phyloP scores from a whole-genome alignment of 1,140 invertebrate species.

The Zaprionus africanus region DNA sequence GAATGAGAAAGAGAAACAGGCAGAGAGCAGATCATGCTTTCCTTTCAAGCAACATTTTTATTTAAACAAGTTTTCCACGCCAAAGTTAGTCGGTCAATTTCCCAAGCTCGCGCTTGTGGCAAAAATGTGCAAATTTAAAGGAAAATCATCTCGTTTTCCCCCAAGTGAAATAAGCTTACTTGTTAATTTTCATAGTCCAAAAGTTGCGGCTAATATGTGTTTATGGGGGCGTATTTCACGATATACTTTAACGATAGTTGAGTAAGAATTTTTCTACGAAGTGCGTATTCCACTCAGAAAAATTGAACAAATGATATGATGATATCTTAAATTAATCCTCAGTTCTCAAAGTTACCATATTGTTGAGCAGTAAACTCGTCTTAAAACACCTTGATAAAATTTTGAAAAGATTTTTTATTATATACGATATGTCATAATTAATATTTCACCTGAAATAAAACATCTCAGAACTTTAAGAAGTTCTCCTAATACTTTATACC shows the following conservation, averaged over 20 bases:
- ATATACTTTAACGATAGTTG: background rate
- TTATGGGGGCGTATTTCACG: background rate
- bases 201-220: background rate
- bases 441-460: no score
- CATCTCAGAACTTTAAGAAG: no score
- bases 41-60: background rate
- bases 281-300: background rate
- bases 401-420: no score
- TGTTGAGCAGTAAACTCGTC: no score
- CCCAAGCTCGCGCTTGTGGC: background rate
- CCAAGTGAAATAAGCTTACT: conserved; percentile 1
- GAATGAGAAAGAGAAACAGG: background rate
- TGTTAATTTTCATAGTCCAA: background rate
- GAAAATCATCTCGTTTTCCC: background rate
- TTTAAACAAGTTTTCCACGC: background rate
- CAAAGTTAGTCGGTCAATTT: background rate
- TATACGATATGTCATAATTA: no score
- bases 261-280: background rate
- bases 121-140: background rate
- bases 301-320: background rate
- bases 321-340: background rate
- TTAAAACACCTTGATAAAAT: no score
- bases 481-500: background rate
- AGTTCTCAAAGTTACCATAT: background rate
- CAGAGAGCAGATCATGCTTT: background rate